Base-by-base conservation (phyloP, 2,888 invertebrate species). In the Diplolepis rosae region DNA sequence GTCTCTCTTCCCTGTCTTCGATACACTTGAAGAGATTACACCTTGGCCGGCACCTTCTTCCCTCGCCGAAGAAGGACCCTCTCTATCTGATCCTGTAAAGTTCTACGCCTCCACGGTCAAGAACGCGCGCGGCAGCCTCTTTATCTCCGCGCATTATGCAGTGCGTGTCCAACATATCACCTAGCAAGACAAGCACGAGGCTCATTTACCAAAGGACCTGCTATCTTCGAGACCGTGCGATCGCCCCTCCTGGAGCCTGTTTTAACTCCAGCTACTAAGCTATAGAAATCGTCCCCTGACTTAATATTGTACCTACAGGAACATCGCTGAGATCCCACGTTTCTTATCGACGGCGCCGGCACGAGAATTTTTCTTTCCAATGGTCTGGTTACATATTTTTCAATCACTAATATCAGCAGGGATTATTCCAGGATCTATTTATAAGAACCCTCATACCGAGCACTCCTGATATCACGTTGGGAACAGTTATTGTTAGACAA, bases 121-220 rank as follows among this genome's bases (percentile, higher is more conserved):
- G 65, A 65, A 52, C 56, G 74, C 69, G 50, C 66, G 56, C 66
- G 73, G 66, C 61, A 65, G 70, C 70, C 74, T 72, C 76, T 76
- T 73, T 78, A 75, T 78, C 73, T 75, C 30, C 22, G 66, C 50
- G 72, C 76, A 78, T 76, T 78, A 78, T 77, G 72, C 76, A 72
- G 71, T 78, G 76, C 78, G 78, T 78, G 78, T 77, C 73, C 75
- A 54, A 69, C 69, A 70, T 75, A 78, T 78, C 77, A 78, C 75
- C 74, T 73, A 68, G 52, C 61, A 69, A 73, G 70, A 72, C 73
- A 61, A 61, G 39, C 39, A 61, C 61, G 35, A 61, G 24, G 35
- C 61, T 61, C 61, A 61, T 61, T 61, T 61, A 61, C 35, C 39
- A 22, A 61, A 61, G 61, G 39, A 24, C 32, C 39, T 27, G 24